Conservation (phyloP, 1,140 invertebrate genomes). For the Leptestheria dahalacensis region DNA sequence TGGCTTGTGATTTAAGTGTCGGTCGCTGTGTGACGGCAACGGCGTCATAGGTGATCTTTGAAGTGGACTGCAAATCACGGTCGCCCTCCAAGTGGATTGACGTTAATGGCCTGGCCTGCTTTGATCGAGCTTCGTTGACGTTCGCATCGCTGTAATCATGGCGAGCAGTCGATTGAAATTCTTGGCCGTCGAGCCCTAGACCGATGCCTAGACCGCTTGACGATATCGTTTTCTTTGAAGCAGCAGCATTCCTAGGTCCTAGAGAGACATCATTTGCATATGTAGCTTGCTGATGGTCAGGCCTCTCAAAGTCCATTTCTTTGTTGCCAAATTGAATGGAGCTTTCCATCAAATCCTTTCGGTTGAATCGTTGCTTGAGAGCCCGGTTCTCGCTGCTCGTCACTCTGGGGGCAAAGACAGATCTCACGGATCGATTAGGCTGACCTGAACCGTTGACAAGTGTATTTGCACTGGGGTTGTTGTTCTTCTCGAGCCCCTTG, state of each 20-base stretch:
- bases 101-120: neutral
- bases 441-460: neutral
- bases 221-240: no score
- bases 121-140: neutral
- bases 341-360: neutral
- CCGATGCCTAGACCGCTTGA: no score
- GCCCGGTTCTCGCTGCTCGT: neutral
- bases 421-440: neutral
- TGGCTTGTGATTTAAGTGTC: neutral
- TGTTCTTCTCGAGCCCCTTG: neutral
- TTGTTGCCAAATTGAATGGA: constrained; percentile 2
- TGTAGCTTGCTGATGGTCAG: neutral
- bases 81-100: neutral
- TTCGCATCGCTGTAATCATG: neutral
- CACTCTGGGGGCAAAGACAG: neutral
- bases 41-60: neutral
- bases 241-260: no score
- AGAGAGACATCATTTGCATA: no score
- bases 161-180: no score
- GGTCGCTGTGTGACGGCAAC: neutral
- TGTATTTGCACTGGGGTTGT: neutral
- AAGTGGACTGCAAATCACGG: neutral
- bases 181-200: no score
- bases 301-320: neutral
- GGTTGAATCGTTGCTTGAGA: neutral